Evolutionary conservation across 35 echinoderm and acorn worm genomes (phyloP), one percentile per base, ranked within the genome.

Genomic region (Chiridota heheva): DNA sequence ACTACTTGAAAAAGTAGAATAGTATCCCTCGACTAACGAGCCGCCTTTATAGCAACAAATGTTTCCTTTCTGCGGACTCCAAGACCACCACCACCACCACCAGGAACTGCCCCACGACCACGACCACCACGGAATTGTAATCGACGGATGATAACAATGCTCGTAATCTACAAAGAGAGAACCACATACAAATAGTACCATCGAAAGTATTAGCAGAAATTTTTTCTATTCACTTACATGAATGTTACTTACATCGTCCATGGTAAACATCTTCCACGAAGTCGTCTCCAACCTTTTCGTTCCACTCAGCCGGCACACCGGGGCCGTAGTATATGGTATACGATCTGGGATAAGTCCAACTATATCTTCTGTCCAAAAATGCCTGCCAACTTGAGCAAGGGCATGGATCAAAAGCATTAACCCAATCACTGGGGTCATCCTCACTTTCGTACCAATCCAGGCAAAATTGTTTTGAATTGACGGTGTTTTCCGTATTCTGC

Each of bases 381-480:
- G 79, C 82, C 56, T 86, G 82, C 49, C 58, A 42, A 40, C n/a
- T 46, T 4, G 82, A 60, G 39, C 67, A 56, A 1, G 82, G 82
- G 47, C 82, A 86, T 34, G 69, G 48, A 40, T 40, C 70, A 8
- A 86, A 45, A 0, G 10, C 34, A 2, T 2, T 6, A 31, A 31
- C 42, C 82, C 82, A 86, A 0, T 10, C 20, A 30, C 36, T 5
- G 0, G 82, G 39, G 22, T 48, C 35, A 15, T 53, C 37, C 40
- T 86, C 67, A 5, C 38, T 37, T 0, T 75, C 37, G 44, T 86
- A 86, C 82, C 82, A 86, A 45, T 86, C 69, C 0, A 62, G 3
- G 49, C 82, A 86, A 60, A 38, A 60, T 20, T 86, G 69, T 42
- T 63, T 60, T 7, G 69, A 58, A 76, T 86, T 86, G 2, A 73